Evolutionary conservation across 2,888 invertebrate species (phyloP).

Genomic region (Eilema depressum): DNA sequence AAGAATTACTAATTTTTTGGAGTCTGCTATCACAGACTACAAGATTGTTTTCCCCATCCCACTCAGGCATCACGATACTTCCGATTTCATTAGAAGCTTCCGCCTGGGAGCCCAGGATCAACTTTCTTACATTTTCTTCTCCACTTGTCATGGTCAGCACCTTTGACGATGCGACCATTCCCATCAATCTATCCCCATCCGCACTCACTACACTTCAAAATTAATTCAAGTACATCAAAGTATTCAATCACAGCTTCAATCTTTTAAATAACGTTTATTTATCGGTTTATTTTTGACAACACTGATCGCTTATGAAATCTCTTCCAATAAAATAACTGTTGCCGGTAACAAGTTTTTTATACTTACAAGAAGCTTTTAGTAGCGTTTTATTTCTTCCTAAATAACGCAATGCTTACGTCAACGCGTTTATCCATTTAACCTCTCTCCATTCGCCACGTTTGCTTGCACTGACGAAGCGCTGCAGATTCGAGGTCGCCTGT

Average conservation of each 20-base stretch:
- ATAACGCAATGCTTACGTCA: slow-evolving; percentile 42
- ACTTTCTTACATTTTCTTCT: background rate
- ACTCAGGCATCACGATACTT: too few species aligned
- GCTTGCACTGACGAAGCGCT: slow-evolving; percentile 50
- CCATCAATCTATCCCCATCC: background rate
- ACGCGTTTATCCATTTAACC: slow-evolving; percentile 48
- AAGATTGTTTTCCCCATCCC: too few species aligned
- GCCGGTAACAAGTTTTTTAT: background rate
- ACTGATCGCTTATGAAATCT: background rate
- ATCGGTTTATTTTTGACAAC: background rate
- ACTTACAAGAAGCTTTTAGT: slow-evolving; percentile 8
- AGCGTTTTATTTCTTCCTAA: slow-evolving; percentile 25
- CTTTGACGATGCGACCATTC: background rate
- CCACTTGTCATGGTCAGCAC: background rate
- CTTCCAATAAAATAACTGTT: slow-evolving; percentile 8
- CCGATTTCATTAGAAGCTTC: background rate
- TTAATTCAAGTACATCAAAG: background rate
- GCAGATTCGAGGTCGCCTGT: slow-evolving; percentile 53
- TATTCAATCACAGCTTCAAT: background rate
- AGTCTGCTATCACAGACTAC: too few species aligned
- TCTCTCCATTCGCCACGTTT: slow-evolving; percentile 51
- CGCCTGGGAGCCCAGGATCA: background rate
- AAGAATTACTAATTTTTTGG: too few species aligned
- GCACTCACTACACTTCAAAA: background rate
- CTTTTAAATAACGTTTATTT: background rate